Evolutionary conservation across 1,140 invertebrate species (phyloP), one percentile per base, ranked within the genome.

Genomic region (Venturia canescens): DNA sequence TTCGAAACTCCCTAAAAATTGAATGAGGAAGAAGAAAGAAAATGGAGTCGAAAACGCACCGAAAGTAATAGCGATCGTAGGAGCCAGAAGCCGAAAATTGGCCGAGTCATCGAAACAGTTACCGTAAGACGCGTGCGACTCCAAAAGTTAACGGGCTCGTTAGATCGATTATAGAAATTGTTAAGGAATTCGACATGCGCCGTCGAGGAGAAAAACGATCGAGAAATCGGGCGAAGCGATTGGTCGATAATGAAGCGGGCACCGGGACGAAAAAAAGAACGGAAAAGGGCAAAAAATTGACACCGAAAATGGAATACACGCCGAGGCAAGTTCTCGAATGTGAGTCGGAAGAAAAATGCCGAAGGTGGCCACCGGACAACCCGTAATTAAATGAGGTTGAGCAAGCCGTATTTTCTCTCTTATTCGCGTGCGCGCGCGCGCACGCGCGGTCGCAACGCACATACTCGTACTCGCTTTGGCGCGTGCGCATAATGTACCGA

Each of bases 311-410:
- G 1, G 23, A 26, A 26, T 27, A 23, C 27, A 21, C 11, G 3
- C 27, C 6, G 72, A 53, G 26, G 18, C 50, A 44, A 11, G 38
- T 21, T 53, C 50, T 53, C 50, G 50, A 53, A 53, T n/a, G 50
- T 53, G n/a, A 18, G n/a, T n/a, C n/a, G 1, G 18, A 53, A 7
- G 50, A 21, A 53, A 44, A 75, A 50, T 48, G 44, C 23, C 44
- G 44, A 44, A 53, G 50, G 63, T 60, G 71, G 71, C 80, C 81
- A 83, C 83, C 80, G 79, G 79, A 69, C 75, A 76, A 63, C 79
- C 38, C 76, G 79, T 86, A 87, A 87, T 87, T 87, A 87, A 87
- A 87, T 87, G 83, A 83, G 57, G 71, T 84, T 87, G 84, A 87
- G 86, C 82, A 82, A 78, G 80, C 21, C 84, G 81, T 80, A n/a